Conservation (phyloP, 2,888 invertebrate species). For the Drosophila testacea region DNA sequence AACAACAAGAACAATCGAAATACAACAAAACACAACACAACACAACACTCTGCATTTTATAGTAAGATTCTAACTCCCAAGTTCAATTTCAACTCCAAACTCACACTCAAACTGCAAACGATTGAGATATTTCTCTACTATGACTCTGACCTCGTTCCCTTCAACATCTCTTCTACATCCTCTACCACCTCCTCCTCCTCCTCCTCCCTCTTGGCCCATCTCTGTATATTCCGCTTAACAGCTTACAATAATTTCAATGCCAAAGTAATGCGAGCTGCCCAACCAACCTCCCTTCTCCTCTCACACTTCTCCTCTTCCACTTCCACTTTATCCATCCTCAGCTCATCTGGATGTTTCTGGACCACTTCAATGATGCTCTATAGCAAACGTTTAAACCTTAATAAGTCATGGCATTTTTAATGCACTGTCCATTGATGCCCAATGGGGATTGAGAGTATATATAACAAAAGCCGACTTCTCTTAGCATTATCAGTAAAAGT, state of each 20-base stretch:
- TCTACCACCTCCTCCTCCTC: slow-evolving; percentile 2
- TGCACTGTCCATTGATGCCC: slow-evolving; percentile 27
- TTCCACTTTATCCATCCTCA: background rate
- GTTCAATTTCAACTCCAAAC: slow-evolving; percentile 9
- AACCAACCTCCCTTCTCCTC: background rate
- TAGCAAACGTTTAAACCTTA: slow-evolving; percentile 40
- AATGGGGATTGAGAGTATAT: slow-evolving; percentile 1
- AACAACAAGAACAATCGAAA: slow-evolving; percentile 47
- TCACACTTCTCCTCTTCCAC: too few relatives aligned
- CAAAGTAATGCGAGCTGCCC: slow-evolving; percentile 33
- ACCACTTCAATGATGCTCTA: slow-evolving; percentile 21
- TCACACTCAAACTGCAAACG: background rate
- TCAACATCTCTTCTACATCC: background rate
- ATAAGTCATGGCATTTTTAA: slow-evolving; percentile 53
- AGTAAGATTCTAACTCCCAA: slow-evolving; percentile 21
- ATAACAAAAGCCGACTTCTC: background rate
- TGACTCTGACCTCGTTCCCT: slow-evolving; percentile 47
- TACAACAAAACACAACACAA: slow-evolving; percentile 35
- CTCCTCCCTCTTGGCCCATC: background rate
- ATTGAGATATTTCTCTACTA: slow-evolving; percentile 21
- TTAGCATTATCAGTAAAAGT: background rate
- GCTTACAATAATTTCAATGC: slow-evolving; percentile 70
- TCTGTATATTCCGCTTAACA: slow-evolving; percentile 44
- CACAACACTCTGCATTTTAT: slow-evolving; percentile 53
- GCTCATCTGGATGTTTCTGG: slow-evolving; percentile 12